A percentile compares a stretch with the other conserved stretches of the same genome.
Evolutionary conservation across 2,888 invertebrate species (phyloP).

Genomic region (Neoitamus cyanurus): DNA sequence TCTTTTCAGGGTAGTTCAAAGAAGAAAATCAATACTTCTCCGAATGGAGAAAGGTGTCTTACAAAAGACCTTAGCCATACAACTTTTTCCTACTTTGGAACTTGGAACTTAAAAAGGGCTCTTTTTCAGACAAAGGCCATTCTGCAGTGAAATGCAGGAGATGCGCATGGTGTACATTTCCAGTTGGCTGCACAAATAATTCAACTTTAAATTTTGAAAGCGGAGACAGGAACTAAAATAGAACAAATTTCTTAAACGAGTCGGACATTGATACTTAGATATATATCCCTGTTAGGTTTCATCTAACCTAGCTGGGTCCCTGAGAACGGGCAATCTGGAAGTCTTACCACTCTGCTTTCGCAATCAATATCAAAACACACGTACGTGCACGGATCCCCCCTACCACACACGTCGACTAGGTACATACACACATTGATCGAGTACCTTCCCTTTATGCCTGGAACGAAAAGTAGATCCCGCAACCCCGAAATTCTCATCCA

Average conservation of each 20-base stretch:
- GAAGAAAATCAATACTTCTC: slow-evolving; percentile 16
- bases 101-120: background rate
- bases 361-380: background rate
- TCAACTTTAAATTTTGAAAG: background rate
- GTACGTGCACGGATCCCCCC: background rate
- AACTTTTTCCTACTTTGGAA: background rate
- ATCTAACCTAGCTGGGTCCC: background rate
- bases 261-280: background rate
- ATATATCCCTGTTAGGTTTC: background rate
- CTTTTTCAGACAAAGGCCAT: background rate
- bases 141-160: background rate
- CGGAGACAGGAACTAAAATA: background rate
- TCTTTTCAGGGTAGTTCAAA: slow-evolving; percentile 2
- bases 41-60: background rate
- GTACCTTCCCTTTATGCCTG: slow-evolving; percentile 19
- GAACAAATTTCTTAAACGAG: background rate
- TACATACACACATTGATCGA: background rate
- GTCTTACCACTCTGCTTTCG: background rate
- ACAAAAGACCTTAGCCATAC: slow-evolving; percentile 2
- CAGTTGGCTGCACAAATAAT: background rate
- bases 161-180: background rate
- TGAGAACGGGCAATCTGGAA: background rate
- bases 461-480: slow-evolving; percentile 33
- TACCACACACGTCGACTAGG: background rate
- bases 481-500: slow-evolving; percentile 44